A percentile compares a stretch with the other conserved stretches of the same genome.
Conservation (phyloP, 2,888 invertebrate genomes). For the Cryptus armator region DNA sequence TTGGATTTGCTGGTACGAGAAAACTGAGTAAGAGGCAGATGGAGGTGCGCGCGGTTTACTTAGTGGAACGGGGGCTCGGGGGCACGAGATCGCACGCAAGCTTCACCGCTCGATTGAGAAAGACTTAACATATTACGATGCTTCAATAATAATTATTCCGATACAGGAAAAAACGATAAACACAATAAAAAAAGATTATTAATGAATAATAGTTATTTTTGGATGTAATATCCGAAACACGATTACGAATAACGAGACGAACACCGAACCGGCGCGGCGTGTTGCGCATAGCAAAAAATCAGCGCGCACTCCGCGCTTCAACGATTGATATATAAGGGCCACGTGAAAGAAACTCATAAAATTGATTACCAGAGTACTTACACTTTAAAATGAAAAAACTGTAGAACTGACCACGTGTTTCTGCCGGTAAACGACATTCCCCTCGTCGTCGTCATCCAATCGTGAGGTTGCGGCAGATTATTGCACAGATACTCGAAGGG, state of each 20-base stretch:
- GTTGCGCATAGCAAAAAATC: background rate
- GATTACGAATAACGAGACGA: too few relatives aligned
- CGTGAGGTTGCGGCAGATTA: background rate
- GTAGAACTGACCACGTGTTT: slow-evolving; percentile 79
- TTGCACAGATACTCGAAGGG: slow-evolving; percentile 9
- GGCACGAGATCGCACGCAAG: slow-evolving; percentile 31
- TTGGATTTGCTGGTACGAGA: background rate
- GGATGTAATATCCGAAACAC: too few relatives aligned
- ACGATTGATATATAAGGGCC: too few relatives aligned
- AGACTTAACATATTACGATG: too few relatives aligned
- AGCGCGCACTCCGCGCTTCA: too few relatives aligned
- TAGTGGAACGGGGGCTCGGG: slow-evolving; percentile 31
- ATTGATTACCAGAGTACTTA: background rate
- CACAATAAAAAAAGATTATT: too few relatives aligned
- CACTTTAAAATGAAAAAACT: background rate
- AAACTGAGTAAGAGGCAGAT: background rate
- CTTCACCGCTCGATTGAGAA: background rate
- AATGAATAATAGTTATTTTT: too few relatives aligned
- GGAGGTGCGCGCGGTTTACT: background rate
- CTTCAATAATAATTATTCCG: too few relatives aligned
- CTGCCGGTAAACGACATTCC: slow-evolving; percentile 77
- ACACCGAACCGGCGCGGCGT: too few relatives aligned
- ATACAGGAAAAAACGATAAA: too few relatives aligned
- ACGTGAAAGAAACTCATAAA: too few relatives aligned
- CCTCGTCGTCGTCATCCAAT: slow-evolving; percentile 58